Conservation (phyloP, 2,888 invertebrate genomes). For the Megastigmus dorsalis region DNA sequence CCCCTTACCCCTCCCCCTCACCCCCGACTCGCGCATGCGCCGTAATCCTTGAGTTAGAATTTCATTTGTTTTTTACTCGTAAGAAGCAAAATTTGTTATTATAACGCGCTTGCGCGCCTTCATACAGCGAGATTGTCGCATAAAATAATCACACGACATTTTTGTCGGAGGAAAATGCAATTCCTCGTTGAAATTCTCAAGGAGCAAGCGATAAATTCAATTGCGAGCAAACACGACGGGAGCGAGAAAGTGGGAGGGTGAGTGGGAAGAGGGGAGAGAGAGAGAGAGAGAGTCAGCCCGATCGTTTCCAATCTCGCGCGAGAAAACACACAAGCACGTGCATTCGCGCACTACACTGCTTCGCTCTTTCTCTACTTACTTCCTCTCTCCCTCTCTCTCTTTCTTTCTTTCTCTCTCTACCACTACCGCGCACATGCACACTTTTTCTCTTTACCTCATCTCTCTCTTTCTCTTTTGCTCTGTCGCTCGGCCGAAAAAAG, state of each 20-base stretch:
- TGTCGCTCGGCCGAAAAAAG: neutral
- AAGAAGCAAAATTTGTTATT: neutral
- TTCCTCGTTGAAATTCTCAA: conserved; percentile 50
- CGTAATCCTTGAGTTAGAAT: too few relatives aligned
- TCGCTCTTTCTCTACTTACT: too few relatives aligned
- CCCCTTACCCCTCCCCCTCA: too few relatives aligned
- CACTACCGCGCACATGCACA: too few relatives aligned
- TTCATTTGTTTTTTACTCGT: too few relatives aligned
- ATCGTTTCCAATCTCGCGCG: conserved; percentile 48
- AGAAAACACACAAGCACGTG: conserved; percentile 19
- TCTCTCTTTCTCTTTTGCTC: neutral
- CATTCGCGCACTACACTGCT: conserved; percentile 4
- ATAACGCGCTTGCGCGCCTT: neutral
- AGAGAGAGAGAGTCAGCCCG: conserved; percentile 2
- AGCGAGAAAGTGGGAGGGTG: too few relatives aligned
- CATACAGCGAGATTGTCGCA: conserved; percentile 14
- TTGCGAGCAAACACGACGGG: conserved; percentile 50
- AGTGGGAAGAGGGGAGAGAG: neutral
- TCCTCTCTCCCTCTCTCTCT: neutral
- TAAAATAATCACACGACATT: conserved; percentile 50
- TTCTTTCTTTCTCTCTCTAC: neutral
- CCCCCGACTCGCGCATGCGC: too few relatives aligned
- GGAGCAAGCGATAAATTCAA: conserved; percentile 51
- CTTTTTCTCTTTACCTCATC: neutral
- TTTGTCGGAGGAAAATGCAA: conserved; percentile 17